Base-by-base conservation (phyloP, 1,140 invertebrate genomes). In the Vanessa tameamea region DNA sequence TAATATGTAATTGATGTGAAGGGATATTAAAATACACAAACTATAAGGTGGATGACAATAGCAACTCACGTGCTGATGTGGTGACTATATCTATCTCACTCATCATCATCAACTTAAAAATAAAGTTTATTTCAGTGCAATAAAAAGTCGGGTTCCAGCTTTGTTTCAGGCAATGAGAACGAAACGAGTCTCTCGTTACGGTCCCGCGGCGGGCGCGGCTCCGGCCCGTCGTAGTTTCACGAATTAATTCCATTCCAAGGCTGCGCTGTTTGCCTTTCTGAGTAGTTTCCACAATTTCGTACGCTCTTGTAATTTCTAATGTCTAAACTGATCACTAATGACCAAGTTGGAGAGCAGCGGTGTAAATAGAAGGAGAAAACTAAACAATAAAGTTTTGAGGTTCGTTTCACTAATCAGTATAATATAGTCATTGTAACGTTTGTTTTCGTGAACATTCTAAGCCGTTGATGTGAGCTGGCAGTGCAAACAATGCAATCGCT, bases 231-330 rank as follows among this genome's bases (percentile, higher is more conserved):
- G 26, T 15, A 61, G 57, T 61, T 61, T 61, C 31, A 61, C 57
- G 57, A 61, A 61, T 61, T 61, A 61, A 61, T 61, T 37, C 53
- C 57, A 61, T 37, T 37, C 26, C 57, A 12, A 57, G 55, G 26
- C 57, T 15, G 48, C 48, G 48, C 48, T 61, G 57, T 61, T 61
- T 61, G 57, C 57, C 57, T 61, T 61, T 61, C 57, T 37, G 26
- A 61, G 57, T 61, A 61, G 57, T 61, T 59, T 61, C 26, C 26
- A 37, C 57, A 61, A 37, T 61, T 61, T 61, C 23, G 20, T 61
- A 37, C 57, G 26, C 57, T 61, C 57, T 61, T 15, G 26, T 61
- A 14, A 61, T 61, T 59, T 61, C 23, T 61, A 37, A 31, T 61
- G 57, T 37, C 57, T 61, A 37, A 61, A 37, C 57, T 61, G 57